A percentile compares a stretch with the other conserved stretches of the same genome.
Conservation (phyloP, 1,140 invertebrate species). For the Linepithema humile region DNA sequence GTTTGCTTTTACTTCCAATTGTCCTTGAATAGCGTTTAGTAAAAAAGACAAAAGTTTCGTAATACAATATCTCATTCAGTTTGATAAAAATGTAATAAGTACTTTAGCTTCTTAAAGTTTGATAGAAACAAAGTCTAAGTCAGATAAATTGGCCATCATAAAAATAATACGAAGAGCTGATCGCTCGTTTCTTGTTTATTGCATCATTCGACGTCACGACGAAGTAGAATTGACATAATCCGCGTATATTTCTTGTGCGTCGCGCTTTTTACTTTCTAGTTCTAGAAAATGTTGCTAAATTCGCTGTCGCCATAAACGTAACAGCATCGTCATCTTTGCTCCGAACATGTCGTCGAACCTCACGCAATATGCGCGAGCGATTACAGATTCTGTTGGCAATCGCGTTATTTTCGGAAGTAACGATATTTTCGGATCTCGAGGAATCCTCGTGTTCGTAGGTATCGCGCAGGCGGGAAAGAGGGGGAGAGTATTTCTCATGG, state of each 20-base stretch:
- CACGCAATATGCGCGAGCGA: not conserved
- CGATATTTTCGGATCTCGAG: slow-evolving; percentile 6
- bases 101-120: too few species aligned
- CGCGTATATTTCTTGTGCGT: not conserved
- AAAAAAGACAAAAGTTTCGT: not conserved
- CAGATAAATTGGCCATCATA: not conserved
- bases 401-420: slow-evolving; percentile 31
- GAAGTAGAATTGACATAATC: not conserved
- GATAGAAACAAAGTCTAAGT: not conserved
- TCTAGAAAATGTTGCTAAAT: not conserved
- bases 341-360: slow-evolving; percentile 28
- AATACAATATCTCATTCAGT: too few species aligned
- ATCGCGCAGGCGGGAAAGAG: not conserved
- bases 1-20: not conserved
- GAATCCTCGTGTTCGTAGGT: not conserved
- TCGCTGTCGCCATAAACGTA: not conserved
- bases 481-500: not conserved
- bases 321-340: not conserved
- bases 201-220: not conserved
- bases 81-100: not conserved
- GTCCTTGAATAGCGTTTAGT: not conserved
- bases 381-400: not conserved
- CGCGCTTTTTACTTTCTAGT: not conserved
- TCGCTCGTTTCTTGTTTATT: not conserved
- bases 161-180: not conserved